Evolutionary conservation across 2,888 invertebrate genomes (phyloP), one percentile per base, ranked within the genome.

Genomic region (Phrixothrix hirtus): DNA sequence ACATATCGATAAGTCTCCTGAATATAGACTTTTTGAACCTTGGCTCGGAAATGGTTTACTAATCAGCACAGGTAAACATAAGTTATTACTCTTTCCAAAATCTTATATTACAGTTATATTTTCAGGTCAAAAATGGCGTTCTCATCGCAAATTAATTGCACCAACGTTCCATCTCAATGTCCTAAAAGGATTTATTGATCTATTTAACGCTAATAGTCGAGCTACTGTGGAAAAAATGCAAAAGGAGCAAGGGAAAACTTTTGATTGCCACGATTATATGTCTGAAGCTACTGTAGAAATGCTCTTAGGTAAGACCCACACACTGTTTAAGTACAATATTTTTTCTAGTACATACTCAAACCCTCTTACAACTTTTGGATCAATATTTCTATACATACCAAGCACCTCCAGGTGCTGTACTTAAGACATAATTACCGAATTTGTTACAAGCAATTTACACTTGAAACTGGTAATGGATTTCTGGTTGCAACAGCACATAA

Each of bases 101-200:
- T 12, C 13, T 1, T 11, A 2, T 31, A 2, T 11, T 3, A 4
- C 2, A 11, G 9, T 10, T 11, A 11, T 29, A 38, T 12, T 43
- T 32, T 7, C 65, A 88, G 89, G 89, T 69, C 85, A 86, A 64
- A 90, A 89, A 83, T 92, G 92, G n/a, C n/a, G n/a, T n/a, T n/a
- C n/a, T n/a, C n/a, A n/a, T n/a, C n/a, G n/a, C n/a, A n/a, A n/a
- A n/a, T 77, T 92, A 61, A 92, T 92, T 61, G 91, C 92, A 6
- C 92, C 92, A 34, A 91, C 91, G 57, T 92, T 92, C 85, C 91
- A 92, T 71, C 79, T 92, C 75, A 92, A 92, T 75, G 89, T 92
- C 1, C 77, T 92, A 63, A 91, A 91, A 79, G 88, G 89, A 63
- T 92, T 92, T 78, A 88, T 92, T 66, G 88, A 89, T 68, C 78